Conservation (phyloP, 2,113 vertebrate genomes). For the Steatornis caripensis region DNA sequence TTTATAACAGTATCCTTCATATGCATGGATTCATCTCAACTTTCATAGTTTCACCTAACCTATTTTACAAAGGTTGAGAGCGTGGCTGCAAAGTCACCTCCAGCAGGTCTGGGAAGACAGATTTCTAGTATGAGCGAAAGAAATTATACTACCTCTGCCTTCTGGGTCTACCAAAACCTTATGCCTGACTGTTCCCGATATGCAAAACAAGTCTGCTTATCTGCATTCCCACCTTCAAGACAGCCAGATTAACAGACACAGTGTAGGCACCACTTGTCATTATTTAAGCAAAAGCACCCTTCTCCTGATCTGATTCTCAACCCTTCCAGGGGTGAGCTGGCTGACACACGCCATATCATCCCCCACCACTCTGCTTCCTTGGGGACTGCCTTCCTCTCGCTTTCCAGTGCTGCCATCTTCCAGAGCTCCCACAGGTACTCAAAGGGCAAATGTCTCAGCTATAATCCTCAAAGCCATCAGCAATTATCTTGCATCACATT, state of each 20-base stretch:
- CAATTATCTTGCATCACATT: background rate
- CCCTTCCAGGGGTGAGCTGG: background rate
- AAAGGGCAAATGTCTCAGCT: background rate
- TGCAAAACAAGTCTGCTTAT: background rate
- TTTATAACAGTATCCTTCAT: background rate
- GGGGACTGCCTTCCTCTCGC: background rate
- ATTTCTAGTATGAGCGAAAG: background rate
- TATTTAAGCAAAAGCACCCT: background rate
- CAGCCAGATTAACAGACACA: background rate
- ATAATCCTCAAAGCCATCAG: background rate
- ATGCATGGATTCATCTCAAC: background rate
- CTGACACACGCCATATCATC: background rate
- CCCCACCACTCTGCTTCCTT: background rate
- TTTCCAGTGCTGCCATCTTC: background rate
- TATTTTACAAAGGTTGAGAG: background rate
- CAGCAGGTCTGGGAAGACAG: background rate
- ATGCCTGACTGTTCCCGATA: rapidly evolving
- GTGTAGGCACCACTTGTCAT: background rate
- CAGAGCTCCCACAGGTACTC: background rate
- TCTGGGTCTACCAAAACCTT: background rate
- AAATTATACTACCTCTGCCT: background rate
- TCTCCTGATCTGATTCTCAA: background rate
- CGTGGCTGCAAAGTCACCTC: background rate
- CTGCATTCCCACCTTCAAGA: background rate
- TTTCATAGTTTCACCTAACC: background rate